phyloP scores from a whole-genome alignment of 2,797 vertebrate genomes.

The Gobio occitaniae region DNA sequence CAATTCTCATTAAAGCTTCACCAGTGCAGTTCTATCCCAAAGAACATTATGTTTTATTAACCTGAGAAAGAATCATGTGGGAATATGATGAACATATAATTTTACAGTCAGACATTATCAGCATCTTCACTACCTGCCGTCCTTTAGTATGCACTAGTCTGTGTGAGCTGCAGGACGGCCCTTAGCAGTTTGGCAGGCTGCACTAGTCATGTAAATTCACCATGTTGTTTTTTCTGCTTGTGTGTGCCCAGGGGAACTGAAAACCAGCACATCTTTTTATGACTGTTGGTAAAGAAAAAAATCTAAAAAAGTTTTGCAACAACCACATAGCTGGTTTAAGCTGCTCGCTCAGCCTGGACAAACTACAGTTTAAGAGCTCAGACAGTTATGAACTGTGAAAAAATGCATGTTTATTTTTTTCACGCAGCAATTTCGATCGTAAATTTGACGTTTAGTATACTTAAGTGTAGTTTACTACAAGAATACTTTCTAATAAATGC shows the following conservation, averaged over 20 bases:
- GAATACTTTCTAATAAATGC: not conserved
- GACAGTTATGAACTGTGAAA: not conserved
- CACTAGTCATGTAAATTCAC: not conserved
- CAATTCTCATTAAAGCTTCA: slow-evolving; percentile 66
- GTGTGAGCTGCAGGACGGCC: slow-evolving; percentile 29
- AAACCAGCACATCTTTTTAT: not conserved
- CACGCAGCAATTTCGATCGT: not conserved
- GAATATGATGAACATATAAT: slow-evolving; percentile 7
- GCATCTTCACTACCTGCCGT: not conserved
- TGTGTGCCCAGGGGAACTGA: not conserved
- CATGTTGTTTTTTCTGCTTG: not conserved
- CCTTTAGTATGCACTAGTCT: not conserved
- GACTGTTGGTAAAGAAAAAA: not conserved
- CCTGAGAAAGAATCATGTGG: slow-evolving; percentile 7
- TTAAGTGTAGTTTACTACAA: not conserved
- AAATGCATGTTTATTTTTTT: not conserved
- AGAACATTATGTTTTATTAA: slow-evolving; percentile 16
- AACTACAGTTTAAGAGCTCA: not conserved
- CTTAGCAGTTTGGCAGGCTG: not conserved
- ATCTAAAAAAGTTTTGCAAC: not conserved
- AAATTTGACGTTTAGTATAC: not conserved
- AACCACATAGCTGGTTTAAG: not conserved
- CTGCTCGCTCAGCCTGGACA: not conserved
- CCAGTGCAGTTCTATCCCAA: slow-evolving; percentile 68
- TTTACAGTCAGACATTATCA: not conserved